Evolutionary conservation across 2,113 vertebrate genomes (phyloP), one percentile per base, ranked within the genome.

Genomic region (Entelurus aequoreus): DNA sequence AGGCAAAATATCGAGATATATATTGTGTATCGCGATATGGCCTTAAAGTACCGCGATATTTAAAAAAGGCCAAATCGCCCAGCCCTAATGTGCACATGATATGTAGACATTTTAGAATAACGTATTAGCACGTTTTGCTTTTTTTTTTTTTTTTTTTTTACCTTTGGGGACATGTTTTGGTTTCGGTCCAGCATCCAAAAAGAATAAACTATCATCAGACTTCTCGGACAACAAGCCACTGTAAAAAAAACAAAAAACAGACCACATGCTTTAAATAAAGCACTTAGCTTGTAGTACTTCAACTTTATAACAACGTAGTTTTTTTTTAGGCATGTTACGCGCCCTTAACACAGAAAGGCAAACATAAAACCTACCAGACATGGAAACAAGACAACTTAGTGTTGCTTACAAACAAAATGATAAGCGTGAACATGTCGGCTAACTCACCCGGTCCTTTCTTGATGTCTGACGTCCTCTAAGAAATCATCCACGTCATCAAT

Each of bases 181-280:
- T n/a, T 87, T 68, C 35, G 71, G 57, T 37, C 92, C 90, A 1
- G 84, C 81, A 74, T 96, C 94, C 77, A 96, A 63, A 66, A 93
- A 96, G 82, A 94, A 96, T 53, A 95, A 87, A 63, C 66, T 78
- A 2, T 92, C 91, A 53, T 96, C 83, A 0, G 91, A n/a, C 56
- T 92, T 92, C 68, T 95, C 93, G 2, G 91, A 83, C 46, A 94
- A 60, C 37, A 93, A 74, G 21, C 94, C 93, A n/a, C 94, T 95
- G 74, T 40, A 70, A 75, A 2, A 68, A 8, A 80, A n/a, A n/a
- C n/a, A n/a, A 0, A 66, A 8, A 47, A 3, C 35, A 5, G 1
- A 61, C 13, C 54, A 12, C 5, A 49, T 6, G 28, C 14, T 21
- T 14, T 19, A 6, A 15, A 40, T 37, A 12, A 51, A 51, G 12